Evolutionary conservation across 2,888 invertebrate species (phyloP).

Genomic region (Noctuana brunneofusca): DNA sequence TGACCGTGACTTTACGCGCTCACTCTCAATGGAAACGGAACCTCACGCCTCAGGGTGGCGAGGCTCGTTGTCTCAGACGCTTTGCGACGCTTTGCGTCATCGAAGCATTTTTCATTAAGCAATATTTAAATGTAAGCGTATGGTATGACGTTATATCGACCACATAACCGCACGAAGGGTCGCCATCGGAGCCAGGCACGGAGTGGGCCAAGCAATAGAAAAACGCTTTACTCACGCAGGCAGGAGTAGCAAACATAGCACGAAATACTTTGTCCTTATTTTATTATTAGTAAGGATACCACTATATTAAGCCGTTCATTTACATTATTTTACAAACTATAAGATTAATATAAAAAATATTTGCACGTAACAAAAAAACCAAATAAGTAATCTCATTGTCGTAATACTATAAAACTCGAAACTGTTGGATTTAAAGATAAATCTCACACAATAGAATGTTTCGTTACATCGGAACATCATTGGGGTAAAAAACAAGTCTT

Average conservation of each 20-base stretch:
- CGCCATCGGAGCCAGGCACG: slow-evolving; percentile 66
- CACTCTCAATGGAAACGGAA: slow-evolving; percentile 66
- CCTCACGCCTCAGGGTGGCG: too few species aligned
- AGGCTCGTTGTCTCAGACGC: slow-evolving; percentile 39
- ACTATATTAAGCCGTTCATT: background rate
- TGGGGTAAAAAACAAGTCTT: slow-evolving; percentile 44
- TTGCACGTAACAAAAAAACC: background rate
- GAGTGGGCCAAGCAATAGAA: slow-evolving; percentile 58
- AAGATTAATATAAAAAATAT: background rate
- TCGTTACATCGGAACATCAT: slow-evolving; percentile 4
- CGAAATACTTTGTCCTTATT: slow-evolving; percentile 41
- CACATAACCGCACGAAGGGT: slow-evolving; percentile 56
- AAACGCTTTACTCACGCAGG: slow-evolving; percentile 63
- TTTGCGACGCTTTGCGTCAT: slow-evolving; percentile 46
- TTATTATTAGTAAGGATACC: background rate
- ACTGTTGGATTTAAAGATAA: slow-evolving; percentile 47
- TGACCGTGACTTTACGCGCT: slow-evolving; percentile 67
- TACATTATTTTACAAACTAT: background rate
- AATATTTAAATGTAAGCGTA: slow-evolving; percentile 47
- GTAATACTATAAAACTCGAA: slow-evolving; percentile 27
- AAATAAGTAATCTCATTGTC: background rate
- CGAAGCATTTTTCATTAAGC: slow-evolving; percentile 45
- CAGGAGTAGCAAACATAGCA: slow-evolving; percentile 50
- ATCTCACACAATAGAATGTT: slow-evolving; percentile 58
- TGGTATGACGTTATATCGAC: slow-evolving; percentile 56